Conservation (phyloP, 37 sponge, comb jelly and placozoan species). For the Crambe crambe region DNA sequence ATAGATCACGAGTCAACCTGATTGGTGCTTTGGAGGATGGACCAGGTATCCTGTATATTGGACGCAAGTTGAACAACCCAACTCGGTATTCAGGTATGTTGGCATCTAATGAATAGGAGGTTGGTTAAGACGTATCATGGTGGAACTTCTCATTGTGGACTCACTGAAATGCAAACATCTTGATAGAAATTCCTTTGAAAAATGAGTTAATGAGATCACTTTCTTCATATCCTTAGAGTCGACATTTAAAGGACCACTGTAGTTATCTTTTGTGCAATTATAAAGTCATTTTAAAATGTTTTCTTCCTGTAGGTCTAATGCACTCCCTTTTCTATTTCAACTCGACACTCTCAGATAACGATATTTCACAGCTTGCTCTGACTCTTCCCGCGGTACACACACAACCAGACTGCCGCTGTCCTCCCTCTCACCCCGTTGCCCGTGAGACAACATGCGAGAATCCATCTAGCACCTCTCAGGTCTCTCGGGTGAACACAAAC, state of each 20-base stretch:
- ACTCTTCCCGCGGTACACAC: conserved; percentile 17
- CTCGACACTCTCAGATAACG: conserved; percentile 45
- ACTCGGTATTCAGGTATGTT: conserved; percentile 48
- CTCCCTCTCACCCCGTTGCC: conserved; percentile 50
- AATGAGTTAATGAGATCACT: too few relatives aligned
- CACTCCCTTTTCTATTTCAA: conserved; percentile 55
- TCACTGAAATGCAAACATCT: too few relatives aligned
- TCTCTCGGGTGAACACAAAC: conserved; percentile 46
- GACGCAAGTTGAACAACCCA: conserved; percentile 21
- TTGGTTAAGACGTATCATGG: too few relatives aligned
- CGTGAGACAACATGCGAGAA: conserved; percentile 29
- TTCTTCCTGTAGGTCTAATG: conserved; percentile 41
- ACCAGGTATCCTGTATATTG: conserved; percentile 40
- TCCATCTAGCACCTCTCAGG: background rate
- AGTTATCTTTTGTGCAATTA: too few relatives aligned
- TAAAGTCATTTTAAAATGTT: too few relatives aligned
- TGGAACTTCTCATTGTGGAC: too few relatives aligned
- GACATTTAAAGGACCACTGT: too few relatives aligned
- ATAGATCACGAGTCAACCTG: conserved; percentile 1
- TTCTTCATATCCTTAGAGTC: too few relatives aligned
- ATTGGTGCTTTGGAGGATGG: conserved; percentile 53
- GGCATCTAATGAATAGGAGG: background rate
- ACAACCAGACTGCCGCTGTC: conserved; percentile 67
- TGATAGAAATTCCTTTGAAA: too few relatives aligned
- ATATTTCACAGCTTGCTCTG: conserved; percentile 37